Conservation (phyloP, 1,140 invertebrate genomes). For the Platyura marginata region DNA sequence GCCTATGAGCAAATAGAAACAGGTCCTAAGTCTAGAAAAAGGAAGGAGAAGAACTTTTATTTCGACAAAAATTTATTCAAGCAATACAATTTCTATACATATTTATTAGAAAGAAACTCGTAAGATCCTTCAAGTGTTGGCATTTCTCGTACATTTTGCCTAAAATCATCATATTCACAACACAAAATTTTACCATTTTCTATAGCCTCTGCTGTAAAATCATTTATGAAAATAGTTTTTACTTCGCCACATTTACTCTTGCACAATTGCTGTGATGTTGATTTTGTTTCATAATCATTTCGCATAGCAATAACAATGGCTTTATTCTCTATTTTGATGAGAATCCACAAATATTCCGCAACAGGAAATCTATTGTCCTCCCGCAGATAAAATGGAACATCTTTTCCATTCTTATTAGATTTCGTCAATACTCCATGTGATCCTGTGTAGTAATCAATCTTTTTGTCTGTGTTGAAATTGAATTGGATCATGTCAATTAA, state of each 20-base stretch:
- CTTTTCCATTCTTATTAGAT: neutral
- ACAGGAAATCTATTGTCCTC: neutral
- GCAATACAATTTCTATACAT: too few relatives aligned
- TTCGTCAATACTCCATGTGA: neutral
- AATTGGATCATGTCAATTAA: neutral
- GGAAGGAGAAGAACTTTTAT: too few relatives aligned
- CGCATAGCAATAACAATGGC: neutral
- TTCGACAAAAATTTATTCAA: too few relatives aligned
- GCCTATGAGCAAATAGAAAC: too few relatives aligned
- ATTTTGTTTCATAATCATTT: neutral
- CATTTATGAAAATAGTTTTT: neutral
- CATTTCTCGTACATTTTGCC: conserved; percentile 1
- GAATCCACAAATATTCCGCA: neutral
- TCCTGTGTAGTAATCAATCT: neutral
- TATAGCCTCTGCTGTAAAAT: too few relatives aligned
- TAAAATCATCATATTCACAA: conserved; percentile 3
- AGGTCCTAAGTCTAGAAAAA: too few relatives aligned
- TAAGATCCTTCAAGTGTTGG: too few relatives aligned
- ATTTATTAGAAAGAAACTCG: too few relatives aligned
- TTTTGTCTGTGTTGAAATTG: neutral
- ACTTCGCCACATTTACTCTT: conserved; percentile 1
- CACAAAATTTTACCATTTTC: conserved; percentile 2
- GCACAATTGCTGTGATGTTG: neutral
- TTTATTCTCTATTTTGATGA: neutral
- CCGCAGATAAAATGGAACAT: neutral